Percentiles rank a stretch among this genome's conserved stretches.
Conservation (phyloP, 1,140 invertebrate genomes). For the Drosophila ananassae region DNA sequence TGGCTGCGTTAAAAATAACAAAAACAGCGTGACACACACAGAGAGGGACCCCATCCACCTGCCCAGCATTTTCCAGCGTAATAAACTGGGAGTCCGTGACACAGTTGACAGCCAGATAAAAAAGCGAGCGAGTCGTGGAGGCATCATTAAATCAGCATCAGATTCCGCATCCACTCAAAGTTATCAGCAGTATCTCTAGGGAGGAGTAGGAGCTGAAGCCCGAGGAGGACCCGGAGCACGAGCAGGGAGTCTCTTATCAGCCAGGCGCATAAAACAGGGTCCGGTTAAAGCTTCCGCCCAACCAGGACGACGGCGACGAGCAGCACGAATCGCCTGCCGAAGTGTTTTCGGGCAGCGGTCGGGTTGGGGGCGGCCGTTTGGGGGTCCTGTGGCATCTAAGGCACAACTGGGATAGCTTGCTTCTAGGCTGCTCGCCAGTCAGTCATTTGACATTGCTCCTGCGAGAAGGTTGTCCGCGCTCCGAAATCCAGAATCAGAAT, state of each 20-base stretch:
- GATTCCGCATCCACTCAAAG: constrained; percentile 29
- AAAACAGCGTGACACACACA: constrained; percentile 20
- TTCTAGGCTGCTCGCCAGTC: constrained; percentile 56
- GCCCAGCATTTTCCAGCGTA: constrained; percentile 26
- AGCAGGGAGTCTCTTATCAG: constrained; percentile 49
- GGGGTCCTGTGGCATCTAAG: constrained; percentile 69
- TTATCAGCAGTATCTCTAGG: constrained; percentile 27
- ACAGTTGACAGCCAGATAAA: constrained; percentile 39
- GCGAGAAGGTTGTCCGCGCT: constrained; percentile 80
- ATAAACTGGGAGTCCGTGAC: constrained; percentile 46
- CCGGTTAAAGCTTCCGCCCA: constrained; percentile 72
- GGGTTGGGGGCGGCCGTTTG: constrained; percentile 17
- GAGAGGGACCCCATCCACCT: constrained; percentile 20
- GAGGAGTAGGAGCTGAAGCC: background rate
- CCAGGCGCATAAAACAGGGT: constrained; percentile 65
- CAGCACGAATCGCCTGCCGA: constrained; percentile 54
- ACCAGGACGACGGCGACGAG: constrained; percentile 23
- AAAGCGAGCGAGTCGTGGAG: constrained; percentile 23
- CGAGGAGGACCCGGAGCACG: constrained; percentile 11
- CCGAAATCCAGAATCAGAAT: constrained; percentile 37
- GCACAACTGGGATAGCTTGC: constrained; percentile 74
- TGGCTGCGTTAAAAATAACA: constrained; percentile 62
- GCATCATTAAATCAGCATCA: constrained; percentile 62
- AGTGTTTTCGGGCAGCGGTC: constrained; percentile 41
- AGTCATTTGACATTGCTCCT: constrained; percentile 84